Conservation (phyloP, 2,888 invertebrate genomes). For the Tanypteryx hageni region DNA sequence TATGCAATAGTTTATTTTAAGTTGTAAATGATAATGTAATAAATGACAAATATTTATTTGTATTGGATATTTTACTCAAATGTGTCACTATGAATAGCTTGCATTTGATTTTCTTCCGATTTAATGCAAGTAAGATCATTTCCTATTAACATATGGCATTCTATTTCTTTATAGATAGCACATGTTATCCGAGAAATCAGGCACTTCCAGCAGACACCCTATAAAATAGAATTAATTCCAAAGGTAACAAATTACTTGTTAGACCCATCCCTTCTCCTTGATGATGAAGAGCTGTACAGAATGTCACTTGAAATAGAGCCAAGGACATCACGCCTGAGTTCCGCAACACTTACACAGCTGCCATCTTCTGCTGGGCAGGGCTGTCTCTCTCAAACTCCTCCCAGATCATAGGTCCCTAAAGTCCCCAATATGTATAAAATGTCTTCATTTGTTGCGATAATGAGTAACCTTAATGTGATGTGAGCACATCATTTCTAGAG, state of each 20-base stretch:
- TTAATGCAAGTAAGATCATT: not conserved
- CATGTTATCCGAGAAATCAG: constrained; percentile 94
- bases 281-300: constrained; percentile 89
- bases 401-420: constrained; percentile 24
- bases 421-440: not conserved
- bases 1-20: too few species aligned
- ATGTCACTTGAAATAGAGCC: constrained; percentile 92
- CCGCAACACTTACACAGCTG: constrained; percentile 71
- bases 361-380: constrained; percentile 55
- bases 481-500: not conserved
- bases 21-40: too few species aligned
- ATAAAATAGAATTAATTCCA: constrained; percentile 91
- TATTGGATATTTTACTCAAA: too few species aligned
- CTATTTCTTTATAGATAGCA: constrained; percentile 84
- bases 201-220: constrained; percentile 93
- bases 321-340: constrained; percentile 80
- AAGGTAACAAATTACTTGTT: constrained; percentile 88
- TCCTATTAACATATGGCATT: not conserved
- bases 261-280: constrained; percentile 84
- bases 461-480: not conserved
- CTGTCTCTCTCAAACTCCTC: constrained; percentile 55
- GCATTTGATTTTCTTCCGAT: too few species aligned
- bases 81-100: too few species aligned
- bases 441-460: constrained; percentile 2
- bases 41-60: too few species aligned